Conservation (phyloP, 2,888 invertebrate species). For the Temnothorax ravouxi region DNA sequence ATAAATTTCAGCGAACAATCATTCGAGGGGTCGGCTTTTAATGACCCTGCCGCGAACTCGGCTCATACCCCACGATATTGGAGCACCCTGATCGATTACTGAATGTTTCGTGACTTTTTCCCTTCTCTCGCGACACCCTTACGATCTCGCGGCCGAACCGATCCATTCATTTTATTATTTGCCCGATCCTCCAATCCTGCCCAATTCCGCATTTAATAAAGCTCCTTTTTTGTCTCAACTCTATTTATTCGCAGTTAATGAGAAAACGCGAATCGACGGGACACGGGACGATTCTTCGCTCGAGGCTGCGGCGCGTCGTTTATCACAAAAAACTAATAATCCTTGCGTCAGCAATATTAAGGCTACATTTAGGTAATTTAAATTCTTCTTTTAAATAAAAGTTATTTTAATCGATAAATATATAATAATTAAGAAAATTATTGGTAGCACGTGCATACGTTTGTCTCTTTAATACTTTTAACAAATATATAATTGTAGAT, state of each 20-base stretch:
- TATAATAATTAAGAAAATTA: background rate
- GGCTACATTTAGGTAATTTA: background rate
- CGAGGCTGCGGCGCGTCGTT: background rate
- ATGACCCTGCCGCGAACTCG: slow-evolving; percentile 42
- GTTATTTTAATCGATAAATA: background rate
- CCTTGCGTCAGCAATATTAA: background rate
- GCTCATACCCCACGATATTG: slow-evolving; percentile 46
- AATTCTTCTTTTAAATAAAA: background rate
- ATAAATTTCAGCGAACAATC: slow-evolving; percentile 55
- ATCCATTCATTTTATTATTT: slow-evolving; percentile 77
- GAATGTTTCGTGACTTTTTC: slow-evolving; percentile 60
- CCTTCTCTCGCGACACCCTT: background rate
- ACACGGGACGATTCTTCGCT: slow-evolving; percentile 12
- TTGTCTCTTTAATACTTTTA: background rate
- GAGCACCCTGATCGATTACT: slow-evolving; percentile 59
- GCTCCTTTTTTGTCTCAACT: slow-evolving; percentile 57
- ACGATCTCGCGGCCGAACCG: slow-evolving; percentile 34
- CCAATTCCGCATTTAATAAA: slow-evolving; percentile 56
- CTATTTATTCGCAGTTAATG: slow-evolving; percentile 71
- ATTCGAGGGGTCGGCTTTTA: slow-evolving; percentile 54
- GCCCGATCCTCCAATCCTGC: slow-evolving; percentile 56
- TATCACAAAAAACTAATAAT: background rate
- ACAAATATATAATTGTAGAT: background rate
- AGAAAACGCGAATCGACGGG: slow-evolving; percentile 59
- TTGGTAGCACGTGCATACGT: background rate